phyloP scores from a whole-genome alignment of 2,888 invertebrate genomes.

The Eupithecia vulgata region DNA sequence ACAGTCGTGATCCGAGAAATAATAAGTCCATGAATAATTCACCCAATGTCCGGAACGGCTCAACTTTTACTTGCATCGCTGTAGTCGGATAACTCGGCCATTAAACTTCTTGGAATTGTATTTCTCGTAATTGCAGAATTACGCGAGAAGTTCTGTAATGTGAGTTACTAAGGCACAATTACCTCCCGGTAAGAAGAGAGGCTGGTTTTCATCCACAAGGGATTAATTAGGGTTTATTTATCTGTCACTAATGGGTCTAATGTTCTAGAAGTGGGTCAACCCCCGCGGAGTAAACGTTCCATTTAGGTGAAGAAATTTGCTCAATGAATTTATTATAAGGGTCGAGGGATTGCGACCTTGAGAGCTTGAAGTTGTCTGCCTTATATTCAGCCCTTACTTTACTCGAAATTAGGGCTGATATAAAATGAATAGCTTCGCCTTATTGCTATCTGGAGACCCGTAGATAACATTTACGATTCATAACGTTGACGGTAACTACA shows the following conservation, averaged over 20 bases:
- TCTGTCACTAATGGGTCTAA: slow-evolving; percentile 2
- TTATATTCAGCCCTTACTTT: slow-evolving; percentile 13
- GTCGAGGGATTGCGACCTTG: slow-evolving; percentile 23
- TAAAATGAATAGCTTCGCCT: slow-evolving; percentile 24
- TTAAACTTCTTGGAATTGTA: slow-evolving; percentile 39
- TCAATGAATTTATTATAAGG: slow-evolving; percentile 30
- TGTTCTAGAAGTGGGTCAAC: slow-evolving; percentile 22
- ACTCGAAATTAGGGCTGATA: slow-evolving; percentile 16
- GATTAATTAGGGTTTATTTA: slow-evolving; percentile 14
- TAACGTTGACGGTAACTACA: slow-evolving; percentile 27
- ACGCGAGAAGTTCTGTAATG: slow-evolving; percentile 30
- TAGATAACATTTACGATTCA: slow-evolving; percentile 33
- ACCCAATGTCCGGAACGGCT: slow-evolving; percentile 59
- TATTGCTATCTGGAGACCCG: slow-evolving; percentile 24
- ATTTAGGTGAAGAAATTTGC: slow-evolving; percentile 18
- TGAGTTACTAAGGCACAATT: slow-evolving; percentile 16
- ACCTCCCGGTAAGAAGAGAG: slow-evolving; percentile 9
- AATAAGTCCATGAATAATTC: slow-evolving; percentile 72
- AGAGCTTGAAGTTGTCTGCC: slow-evolving; percentile 11
- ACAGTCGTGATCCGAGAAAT: slow-evolving; percentile 65
- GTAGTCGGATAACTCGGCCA: slow-evolving; percentile 31
- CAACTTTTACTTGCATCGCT: slow-evolving; percentile 64
- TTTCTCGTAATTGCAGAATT: slow-evolving; percentile 39
- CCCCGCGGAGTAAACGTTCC: slow-evolving; percentile 16
- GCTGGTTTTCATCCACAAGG: slow-evolving; percentile 9